Percentiles rank a stretch among this genome's conserved stretches.
Evolutionary conservation across 1,140 invertebrate species (phyloP).

Genomic region (Macrostomum lignano): DNA sequence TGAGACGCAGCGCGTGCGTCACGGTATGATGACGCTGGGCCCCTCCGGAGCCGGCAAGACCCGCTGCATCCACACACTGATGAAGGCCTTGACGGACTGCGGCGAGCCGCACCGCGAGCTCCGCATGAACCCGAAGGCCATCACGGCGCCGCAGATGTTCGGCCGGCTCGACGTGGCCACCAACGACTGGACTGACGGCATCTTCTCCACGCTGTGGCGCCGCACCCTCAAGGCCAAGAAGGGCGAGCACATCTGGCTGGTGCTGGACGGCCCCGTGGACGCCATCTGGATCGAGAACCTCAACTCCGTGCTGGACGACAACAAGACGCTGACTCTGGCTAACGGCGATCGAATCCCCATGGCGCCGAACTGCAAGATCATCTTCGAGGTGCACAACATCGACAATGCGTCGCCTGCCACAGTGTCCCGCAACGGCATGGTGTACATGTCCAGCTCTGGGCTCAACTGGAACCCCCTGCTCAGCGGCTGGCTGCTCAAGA

Average conservation of each 20-base stretch:
- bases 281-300: slow-evolving; percentile 30
- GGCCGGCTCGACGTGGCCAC: slow-evolving; percentile 72
- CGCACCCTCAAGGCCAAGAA: slow-evolving; percentile 62
- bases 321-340: slow-evolving; percentile 49
- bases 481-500: slow-evolving; percentile 51
- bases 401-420: slow-evolving; percentile 83
- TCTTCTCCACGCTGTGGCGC: slow-evolving; percentile 77
- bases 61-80: slow-evolving; percentile 66
- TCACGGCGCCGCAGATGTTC: slow-evolving; percentile 87
- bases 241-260: slow-evolving; percentile 30
- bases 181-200: slow-evolving; percentile 90
- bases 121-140: slow-evolving; percentile 91
- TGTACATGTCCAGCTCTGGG: slow-evolving; percentile 82
- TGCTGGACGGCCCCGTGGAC: slow-evolving; percentile 28
- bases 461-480: slow-evolving; percentile 58
- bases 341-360: slow-evolving; percentile 72
- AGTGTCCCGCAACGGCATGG: slow-evolving; percentile 78
- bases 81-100: slow-evolving; percentile 57
- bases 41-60: slow-evolving; percentile 78
- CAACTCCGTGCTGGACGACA: slow-evolving; percentile 29
- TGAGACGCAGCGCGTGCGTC: slow-evolving; percentile 69
- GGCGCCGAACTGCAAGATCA: slow-evolving; percentile 66
- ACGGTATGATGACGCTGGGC: slow-evolving; percentile 84
- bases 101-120: slow-evolving; percentile 63
- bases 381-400: slow-evolving; percentile 82